Conservation (phyloP, 2,113 vertebrate genomes). For the cattle (Bos taurus) region DNA sequence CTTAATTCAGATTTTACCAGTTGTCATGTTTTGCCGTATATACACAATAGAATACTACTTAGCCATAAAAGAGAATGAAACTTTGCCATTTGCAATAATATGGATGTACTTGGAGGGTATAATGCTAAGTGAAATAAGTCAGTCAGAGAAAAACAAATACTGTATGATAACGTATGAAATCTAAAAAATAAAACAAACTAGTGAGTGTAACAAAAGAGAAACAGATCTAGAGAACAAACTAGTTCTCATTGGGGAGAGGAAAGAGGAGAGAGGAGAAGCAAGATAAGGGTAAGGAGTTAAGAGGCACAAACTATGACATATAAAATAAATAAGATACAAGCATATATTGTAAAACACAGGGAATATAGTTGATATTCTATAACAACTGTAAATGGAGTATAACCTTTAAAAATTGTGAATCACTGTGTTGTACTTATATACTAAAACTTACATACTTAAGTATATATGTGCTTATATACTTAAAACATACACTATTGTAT, state of each 20-base stretch:
- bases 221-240: background rate
- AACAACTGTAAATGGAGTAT: background rate
- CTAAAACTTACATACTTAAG: background rate
- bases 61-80: background rate
- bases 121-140: background rate
- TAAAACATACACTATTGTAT: background rate
- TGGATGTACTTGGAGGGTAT: background rate
- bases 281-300: background rate
- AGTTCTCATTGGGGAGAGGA: background rate
- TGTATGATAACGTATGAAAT: background rate
- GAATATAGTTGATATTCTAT: background rate
- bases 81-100: background rate
- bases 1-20: background rate
- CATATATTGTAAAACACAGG: background rate
- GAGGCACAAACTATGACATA: background rate
- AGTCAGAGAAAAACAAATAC: background rate
- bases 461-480: background rate
- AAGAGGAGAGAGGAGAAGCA: background rate
- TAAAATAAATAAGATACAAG: background rate
- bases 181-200: background rate
- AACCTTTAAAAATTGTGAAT: background rate
- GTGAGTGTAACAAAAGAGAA: background rate
- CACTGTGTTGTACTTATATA: background rate
- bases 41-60: background rate
- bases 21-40: background rate